Evolutionary conservation across 2,113 vertebrate genomes (phyloP).

Genomic region (Microcebus griseorufus): DNA sequence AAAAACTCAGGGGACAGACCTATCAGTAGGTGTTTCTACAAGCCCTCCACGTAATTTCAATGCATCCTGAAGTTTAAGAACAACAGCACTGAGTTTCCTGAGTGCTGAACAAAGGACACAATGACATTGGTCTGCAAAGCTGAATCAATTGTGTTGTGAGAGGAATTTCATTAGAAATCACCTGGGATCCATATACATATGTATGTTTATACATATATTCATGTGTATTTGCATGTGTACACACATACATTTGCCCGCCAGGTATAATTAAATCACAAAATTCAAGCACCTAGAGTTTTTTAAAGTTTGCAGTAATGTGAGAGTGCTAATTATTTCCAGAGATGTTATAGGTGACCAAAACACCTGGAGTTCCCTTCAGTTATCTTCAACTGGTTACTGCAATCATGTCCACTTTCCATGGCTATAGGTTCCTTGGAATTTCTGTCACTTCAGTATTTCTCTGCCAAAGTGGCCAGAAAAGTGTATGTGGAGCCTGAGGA

Average conservation of each 20-base stretch:
- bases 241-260: not conserved
- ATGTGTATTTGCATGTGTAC: not conserved
- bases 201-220: not conserved
- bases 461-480: not conserved
- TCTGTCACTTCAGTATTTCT: not conserved
- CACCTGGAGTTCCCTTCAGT: no score
- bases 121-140: not conserved
- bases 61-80: not conserved
- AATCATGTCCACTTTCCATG: not conserved
- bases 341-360: not conserved
- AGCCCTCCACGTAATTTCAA: not conserved
- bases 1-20: not conserved
- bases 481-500: rapidly evolving
- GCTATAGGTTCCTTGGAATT: not conserved
- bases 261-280: not conserved
- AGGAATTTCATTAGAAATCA: not conserved
- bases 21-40: not conserved
- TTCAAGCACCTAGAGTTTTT: not conserved
- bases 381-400: not conserved
- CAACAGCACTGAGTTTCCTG: not conserved
- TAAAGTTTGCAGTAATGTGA: not conserved
- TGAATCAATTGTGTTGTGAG: not conserved
- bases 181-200: not conserved
- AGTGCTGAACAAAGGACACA: not conserved
- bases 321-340: not conserved